Evolutionary conservation across 2,888 invertebrate species (phyloP).

Genomic region (Trichacis sp.): DNA sequence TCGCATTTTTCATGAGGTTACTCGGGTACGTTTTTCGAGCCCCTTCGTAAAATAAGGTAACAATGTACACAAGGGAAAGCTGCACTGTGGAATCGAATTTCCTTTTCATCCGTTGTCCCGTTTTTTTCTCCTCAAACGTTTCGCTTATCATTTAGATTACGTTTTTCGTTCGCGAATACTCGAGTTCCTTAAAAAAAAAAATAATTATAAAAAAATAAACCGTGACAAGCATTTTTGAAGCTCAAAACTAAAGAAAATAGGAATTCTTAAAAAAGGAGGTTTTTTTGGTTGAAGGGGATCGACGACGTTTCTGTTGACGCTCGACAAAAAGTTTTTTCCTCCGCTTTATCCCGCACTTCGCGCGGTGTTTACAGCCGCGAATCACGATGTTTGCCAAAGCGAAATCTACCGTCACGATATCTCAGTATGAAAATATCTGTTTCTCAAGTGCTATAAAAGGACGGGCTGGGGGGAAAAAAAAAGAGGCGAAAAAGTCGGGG

Average conservation of each 20-base stretch:
- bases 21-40: neutral
- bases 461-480: constrained; percentile 15
- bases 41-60: neutral
- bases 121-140: neutral
- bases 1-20: neutral
- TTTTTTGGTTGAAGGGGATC: no score
- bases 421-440: neutral
- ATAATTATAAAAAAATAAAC: no score
- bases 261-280: no score
- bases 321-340: neutral
- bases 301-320: neutral
- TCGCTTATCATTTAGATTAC: neutral
- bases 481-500: constrained; percentile 16
- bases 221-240: no score
- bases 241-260: no score
- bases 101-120: neutral
- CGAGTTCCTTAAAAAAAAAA: no score
- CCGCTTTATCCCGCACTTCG: neutral
- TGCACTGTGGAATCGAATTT: neutral
- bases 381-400: neutral
- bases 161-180: neutral
- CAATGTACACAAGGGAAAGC: constrained; percentile 1
- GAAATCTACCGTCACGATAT: neutral
- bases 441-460: constrained; percentile 11
- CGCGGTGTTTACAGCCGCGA: neutral